Conservation (phyloP, 2,113 vertebrate genomes). For the rat (Rattus norvegicus) region GRCr8 NC_086037.1:63587001-63587500, state of each 20-base stretch:
- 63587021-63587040: rapidly evolving
- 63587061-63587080: neutral
- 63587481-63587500: too few species aligned
- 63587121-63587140: neutral
- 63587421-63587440: too few species aligned
- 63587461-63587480: neutral
- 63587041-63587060: too few species aligned
- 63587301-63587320: neutral
- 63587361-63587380: neutral
- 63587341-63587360: neutral
- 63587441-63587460: neutral
- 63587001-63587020: neutral
- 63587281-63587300: neutral
- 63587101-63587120: too few species aligned
- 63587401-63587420: too few species aligned
- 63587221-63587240: neutral
- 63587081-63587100: neutral
- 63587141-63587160: neutral
- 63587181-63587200: neutral
- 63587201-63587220: too few species aligned
- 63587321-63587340: neutral
- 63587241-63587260: neutral
- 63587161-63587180: too few species aligned
- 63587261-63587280: neutral
- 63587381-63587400: neutral